These are phyloP conservation scores for Agrenia bidenticulata DNA, from an alignment of 2,888 invertebrate genomes.

Conservation along the genomic window DNA sequence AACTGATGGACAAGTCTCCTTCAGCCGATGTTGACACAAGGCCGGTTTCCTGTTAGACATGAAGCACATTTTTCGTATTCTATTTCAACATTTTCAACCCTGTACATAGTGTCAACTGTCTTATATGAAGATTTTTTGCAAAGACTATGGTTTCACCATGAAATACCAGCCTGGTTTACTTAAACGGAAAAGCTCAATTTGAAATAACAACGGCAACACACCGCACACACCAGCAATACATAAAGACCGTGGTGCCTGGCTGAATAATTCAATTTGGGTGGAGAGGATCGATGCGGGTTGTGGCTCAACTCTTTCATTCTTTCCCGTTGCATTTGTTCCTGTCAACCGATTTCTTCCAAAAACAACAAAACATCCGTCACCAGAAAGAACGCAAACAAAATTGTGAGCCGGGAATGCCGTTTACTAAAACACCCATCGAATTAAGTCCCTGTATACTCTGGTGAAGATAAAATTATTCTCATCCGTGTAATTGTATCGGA, in stretches of 20 bases:
- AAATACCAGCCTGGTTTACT: conserved; percentile 8
- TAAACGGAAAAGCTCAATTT: neutral
- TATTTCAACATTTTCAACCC: conserved; percentile 10
- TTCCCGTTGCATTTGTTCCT: conserved; percentile 14
- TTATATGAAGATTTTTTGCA: conserved; percentile 16
- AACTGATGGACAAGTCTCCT: conserved; percentile 50
- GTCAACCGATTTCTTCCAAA: conserved; percentile 21
- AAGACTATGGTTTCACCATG: neutral
- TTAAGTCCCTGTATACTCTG: neutral
- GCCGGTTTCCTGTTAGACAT: conserved; percentile 48
- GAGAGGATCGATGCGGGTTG: conserved; percentile 19
- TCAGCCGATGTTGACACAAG: conserved; percentile 50
- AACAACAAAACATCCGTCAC: conserved; percentile 22
- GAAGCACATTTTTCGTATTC: conserved; percentile 8
- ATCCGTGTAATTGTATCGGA: neutral
- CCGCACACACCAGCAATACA: neutral
- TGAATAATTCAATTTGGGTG: conserved; percentile 20
- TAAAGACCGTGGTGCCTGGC: neutral
- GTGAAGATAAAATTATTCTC: neutral
- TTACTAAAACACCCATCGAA: neutral
- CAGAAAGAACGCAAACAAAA: conserved; percentile 6
- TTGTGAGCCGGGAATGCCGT: neutral
- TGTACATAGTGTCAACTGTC: conserved; percentile 13
- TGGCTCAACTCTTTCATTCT: neutral
- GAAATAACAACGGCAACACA: neutral